phyloP scores from a whole-genome alignment of 1,140 invertebrate species.

The Proales similis region DNA sequence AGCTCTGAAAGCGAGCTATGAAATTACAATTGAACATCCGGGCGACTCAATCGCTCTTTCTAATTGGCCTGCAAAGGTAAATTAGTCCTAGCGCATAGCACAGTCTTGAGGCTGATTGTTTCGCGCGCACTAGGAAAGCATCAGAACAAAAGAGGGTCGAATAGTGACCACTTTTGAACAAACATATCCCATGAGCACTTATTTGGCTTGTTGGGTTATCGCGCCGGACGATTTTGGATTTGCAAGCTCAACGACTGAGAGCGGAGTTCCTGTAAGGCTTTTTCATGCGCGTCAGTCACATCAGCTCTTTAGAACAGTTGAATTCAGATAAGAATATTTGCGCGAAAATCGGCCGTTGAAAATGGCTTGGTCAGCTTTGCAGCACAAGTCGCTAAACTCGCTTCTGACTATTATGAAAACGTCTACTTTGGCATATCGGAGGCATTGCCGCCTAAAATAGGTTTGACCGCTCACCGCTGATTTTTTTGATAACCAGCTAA shows the following conservation, averaged over 20 bases:
- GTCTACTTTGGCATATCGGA: slow-evolving; percentile 7
- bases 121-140: too few relatives aligned
- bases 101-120: too few relatives aligned
- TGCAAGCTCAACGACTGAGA: not conserved
- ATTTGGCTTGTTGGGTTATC: slow-evolving; percentile 10
- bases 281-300: too few relatives aligned
- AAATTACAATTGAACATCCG: slow-evolving; percentile 52
- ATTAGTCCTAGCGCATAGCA: too few relatives aligned
- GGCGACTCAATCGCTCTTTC: slow-evolving; percentile 11
- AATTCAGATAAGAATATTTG: slow-evolving; percentile 9
- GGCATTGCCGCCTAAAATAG: slow-evolving; percentile 33
- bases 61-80: slow-evolving; percentile 11
- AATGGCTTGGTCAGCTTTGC: slow-evolving; percentile 15
- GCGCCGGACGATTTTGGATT: slow-evolving; percentile 17
- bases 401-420: slow-evolving; percentile 3
- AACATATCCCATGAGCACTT: slow-evolving; percentile 22
- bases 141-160: not conserved
- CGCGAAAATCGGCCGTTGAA: slow-evolving; percentile 26
- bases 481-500: not conserved
- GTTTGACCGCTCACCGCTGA: not conserved
- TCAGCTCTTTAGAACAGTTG: too few relatives aligned
- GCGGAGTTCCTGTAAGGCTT: too few relatives aligned
- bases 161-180: slow-evolving; percentile 2
- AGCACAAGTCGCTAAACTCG: not conserved
- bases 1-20: slow-evolving; percentile 57